Conservation (phyloP, 2,888 invertebrate species). For the Sphecodes monilicornis region DNA sequence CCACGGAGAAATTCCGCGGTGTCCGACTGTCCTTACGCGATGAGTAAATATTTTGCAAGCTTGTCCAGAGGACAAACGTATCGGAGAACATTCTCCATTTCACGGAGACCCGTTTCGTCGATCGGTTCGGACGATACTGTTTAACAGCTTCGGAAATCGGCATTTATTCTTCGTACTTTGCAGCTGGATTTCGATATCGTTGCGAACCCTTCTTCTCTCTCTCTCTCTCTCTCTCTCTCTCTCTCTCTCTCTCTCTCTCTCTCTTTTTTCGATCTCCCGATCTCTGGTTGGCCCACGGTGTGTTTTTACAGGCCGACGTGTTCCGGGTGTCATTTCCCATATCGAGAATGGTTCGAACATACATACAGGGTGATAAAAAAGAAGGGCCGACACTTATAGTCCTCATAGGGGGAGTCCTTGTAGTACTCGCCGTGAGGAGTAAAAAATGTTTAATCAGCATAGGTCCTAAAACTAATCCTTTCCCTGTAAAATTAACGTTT, state of each 20-base stretch:
- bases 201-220: not conserved
- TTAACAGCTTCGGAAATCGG: constrained; percentile 9
- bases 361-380: too few relatives aligned
- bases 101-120: constrained; percentile 13
- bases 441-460: too few relatives aligned
- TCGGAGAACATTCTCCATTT: constrained; percentile 13
- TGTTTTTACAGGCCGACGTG: constrained; percentile 23
- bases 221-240: not conserved
- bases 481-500: too few relatives aligned
- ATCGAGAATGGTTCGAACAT: constrained; percentile 12
- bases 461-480: too few relatives aligned
- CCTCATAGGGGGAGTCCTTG: too few relatives aligned
- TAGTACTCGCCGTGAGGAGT: too few relatives aligned
- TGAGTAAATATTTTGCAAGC: constrained; percentile 37
- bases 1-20: not conserved
- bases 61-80: constrained; percentile 25
- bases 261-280: not conserved
- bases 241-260: not conserved
- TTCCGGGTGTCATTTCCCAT: not conserved
- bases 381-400: too few relatives aligned
- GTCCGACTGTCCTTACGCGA: constrained; percentile 1
- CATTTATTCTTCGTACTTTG: constrained; percentile 1
- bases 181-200: constrained; percentile 16
- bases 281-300: not conserved
- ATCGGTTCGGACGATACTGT: constrained; percentile 22